Evolutionary conservation across 2,113 vertebrate genomes (phyloP).

Genomic region (Leucosticte australis): DNA sequence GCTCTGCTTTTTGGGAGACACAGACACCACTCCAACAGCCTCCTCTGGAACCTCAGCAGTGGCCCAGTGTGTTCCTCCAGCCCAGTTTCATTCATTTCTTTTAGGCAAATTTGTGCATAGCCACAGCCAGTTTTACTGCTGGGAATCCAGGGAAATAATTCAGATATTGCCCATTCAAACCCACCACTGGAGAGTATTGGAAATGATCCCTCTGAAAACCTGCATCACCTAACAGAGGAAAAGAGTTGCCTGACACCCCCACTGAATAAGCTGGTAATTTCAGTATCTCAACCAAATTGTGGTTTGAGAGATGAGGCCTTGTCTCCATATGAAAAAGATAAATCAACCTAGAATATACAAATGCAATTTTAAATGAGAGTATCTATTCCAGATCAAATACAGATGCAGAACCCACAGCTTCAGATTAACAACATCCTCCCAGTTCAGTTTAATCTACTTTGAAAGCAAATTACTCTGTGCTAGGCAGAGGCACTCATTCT

Average conservation of each 20-base stretch:
- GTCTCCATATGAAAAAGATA: constrained; percentile 11
- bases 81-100: neutral
- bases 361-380: neutral
- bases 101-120: neutral
- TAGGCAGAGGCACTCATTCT: neutral
- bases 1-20: neutral
- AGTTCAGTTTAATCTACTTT: constrained; percentile 2
- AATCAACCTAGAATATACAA: constrained; percentile 26
- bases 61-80: neutral
- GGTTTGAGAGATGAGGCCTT: neutral
- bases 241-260: neutral
- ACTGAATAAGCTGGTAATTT: neutral
- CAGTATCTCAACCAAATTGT: neutral
- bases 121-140: neutral
- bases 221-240: neutral
- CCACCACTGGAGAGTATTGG: neutral
- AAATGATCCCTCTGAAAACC: neutral
- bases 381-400: constrained; percentile 25
- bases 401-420: constrained; percentile 21
- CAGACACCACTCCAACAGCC: neutral
- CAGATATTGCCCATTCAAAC: neutral
- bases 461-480: neutral
- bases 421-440: constrained; percentile 5
- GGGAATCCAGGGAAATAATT: neutral
- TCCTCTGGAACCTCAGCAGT: neutral